Evolutionary conservation across 2,113 vertebrate genomes (phyloP).

Genomic region (Aegithalos caudatus): DNA sequence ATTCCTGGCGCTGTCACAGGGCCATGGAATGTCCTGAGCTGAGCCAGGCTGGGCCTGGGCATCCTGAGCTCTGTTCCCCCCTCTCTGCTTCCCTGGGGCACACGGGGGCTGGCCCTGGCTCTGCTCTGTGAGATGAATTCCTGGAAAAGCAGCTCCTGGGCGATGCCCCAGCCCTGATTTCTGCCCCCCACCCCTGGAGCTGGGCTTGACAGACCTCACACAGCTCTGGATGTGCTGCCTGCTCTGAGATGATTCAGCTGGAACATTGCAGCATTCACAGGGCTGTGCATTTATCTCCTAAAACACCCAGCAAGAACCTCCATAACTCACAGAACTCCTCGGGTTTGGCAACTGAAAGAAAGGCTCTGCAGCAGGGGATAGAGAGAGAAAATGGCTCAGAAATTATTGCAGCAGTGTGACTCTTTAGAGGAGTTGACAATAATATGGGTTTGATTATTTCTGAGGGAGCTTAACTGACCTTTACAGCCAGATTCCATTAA

Average conservation of each 20-base stretch:
- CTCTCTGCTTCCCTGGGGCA: rapidly evolving
- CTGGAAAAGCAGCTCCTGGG: background rate
- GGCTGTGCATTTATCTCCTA: background rate
- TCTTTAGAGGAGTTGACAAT: conserved; percentile 15
- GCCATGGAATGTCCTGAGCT: background rate
- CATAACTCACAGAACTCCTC: background rate
- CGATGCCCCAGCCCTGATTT: background rate
- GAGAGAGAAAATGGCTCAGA: background rate
- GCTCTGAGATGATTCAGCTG: background rate
- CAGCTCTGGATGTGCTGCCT: background rate
- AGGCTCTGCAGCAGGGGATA: background rate
- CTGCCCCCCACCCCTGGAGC: background rate
- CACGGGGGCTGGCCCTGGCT: no score
- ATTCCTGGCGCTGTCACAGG: rapidly evolving
- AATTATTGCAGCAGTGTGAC: background rate
- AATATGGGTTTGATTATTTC: conserved; percentile 25
- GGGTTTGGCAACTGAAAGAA: background rate
- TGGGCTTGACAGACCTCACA: background rate
- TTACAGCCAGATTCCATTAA: conserved; percentile 15
- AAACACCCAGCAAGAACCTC: background rate
- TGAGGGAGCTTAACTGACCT: conserved; percentile 12
- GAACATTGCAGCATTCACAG: background rate
- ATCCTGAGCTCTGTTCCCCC: rapidly evolving
- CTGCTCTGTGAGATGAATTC: background rate
- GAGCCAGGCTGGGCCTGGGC: no score